Base-by-base conservation (phyloP, 2,888 invertebrate species). In the Strigamia crassipes region DNA sequence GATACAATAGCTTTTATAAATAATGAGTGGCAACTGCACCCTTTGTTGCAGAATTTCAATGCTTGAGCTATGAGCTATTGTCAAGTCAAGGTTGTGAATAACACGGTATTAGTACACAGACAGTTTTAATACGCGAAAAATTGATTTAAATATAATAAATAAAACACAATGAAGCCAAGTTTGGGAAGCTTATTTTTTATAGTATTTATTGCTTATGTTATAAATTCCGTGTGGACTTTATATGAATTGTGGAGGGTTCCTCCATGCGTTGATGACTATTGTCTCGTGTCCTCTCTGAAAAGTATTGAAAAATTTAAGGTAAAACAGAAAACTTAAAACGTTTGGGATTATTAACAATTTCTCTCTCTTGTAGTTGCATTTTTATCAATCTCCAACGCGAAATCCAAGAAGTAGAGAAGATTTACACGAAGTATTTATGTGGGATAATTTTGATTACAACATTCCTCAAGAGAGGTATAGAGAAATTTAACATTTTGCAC, bases 201-300 rank as follows among this genome's bases (percentile, higher is more conserved):
- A 27, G n/a, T 18, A 3, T 78, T 78, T n/a, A 1, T 78, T 18
- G 27, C 34, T 12, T 78, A 78, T 41, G n/a, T 78, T 41, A 38
- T 78, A 42, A 78, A 78, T n/a, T 78, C 78, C 1, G 78, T 78
- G 8, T 78, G 78, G 78, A 78, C 78, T n/a, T 38, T 78, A 18
- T 78, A 78, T 42, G 18, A 78, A 78, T n/a, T 78, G 12, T 78
- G 42, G 41, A 42, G 3, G 6, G 13, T 78, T 21, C 78, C 78
- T 12, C 38, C n/a, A 42, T 78, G 78, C 41, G 38, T 12, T 21
- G 41, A 21, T 13, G 78, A 42, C 15, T 42, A 38, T 18, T 78
- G 78, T 18, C 38, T 78, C 18, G 21, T 3, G 10, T 41, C 78
- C 2, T 78, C 38, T 41, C 38, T 78, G 38, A 21, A 21, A 13